Conservation (phyloP, 2,888 invertebrate genomes). For the Caenorhabditis sulstoni region DNA sequence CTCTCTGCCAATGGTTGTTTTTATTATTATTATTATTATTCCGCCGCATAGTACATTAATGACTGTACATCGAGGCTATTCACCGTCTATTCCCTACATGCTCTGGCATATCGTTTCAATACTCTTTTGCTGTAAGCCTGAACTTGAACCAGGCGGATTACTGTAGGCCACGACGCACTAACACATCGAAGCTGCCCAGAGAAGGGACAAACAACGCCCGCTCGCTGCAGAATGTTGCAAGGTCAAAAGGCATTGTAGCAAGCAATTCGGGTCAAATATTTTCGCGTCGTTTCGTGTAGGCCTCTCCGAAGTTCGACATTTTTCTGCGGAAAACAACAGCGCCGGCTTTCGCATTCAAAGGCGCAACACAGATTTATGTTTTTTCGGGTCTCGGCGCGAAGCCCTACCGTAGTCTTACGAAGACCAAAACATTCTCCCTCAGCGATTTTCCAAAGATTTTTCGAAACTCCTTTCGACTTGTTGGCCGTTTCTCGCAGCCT, state of each 20-base stretch:
- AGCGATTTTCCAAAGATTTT: neutral
- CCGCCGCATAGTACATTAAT: too few relatives aligned
- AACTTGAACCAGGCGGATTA: neutral
- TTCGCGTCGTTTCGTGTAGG: slow-evolving; percentile 39
- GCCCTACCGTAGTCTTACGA: neutral
- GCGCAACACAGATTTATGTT: neutral
- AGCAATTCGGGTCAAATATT: slow-evolving; percentile 53
- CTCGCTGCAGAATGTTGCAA: slow-evolving; percentile 52
- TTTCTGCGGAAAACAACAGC: slow-evolving; percentile 25
- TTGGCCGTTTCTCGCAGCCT: neutral
- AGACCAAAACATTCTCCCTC: neutral
- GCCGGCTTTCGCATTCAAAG: slow-evolving; percentile 8
- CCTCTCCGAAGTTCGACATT: slow-evolving; percentile 42
- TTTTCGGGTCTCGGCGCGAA: slow-evolving; percentile 8
- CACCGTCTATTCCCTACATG: too few relatives aligned
- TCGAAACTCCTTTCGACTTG: neutral
- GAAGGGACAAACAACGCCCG: slow-evolving; percentile 44
- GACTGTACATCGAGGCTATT: too few relatives aligned
- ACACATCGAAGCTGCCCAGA: slow-evolving; percentile 34
- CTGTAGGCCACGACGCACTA: slow-evolving; percentile 19
- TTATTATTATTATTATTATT: slow-evolving; percentile 17
- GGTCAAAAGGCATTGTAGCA: slow-evolving; percentile 56
- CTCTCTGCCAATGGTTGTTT: slow-evolving; percentile 8
- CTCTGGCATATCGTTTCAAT: too few relatives aligned
- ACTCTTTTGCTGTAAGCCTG: too few relatives aligned